Evolutionary conservation across 1,140 invertebrate genomes (phyloP), one percentile per base, ranked within the genome.

Genomic region (Bombus breviceps): DNA sequence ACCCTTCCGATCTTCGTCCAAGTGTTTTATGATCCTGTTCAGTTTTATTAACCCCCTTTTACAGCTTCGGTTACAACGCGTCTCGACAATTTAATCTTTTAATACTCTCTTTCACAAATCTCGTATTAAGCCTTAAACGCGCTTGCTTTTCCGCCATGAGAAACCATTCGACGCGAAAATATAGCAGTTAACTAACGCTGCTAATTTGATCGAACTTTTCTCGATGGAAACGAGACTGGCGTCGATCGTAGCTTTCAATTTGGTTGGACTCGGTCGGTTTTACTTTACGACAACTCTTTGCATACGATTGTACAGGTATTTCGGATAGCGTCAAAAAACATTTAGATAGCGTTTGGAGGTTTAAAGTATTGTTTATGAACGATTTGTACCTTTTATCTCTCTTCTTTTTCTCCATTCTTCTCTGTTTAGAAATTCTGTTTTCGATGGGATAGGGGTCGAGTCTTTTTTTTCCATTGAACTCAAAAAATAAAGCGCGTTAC

Each of bases 401-500:
- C 18, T 10, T 1, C 22, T 34, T 25, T 68, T 34, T 37, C 10
- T 28, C 22, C 12, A 1, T 39, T 74, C 25, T 74, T 74, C 37
- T 74, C 41, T 37, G 25, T 59, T 81, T 43, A 12, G 39, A 62
- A 32, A n/a, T 43, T 43, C 12, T 22, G 9, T 81, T 73, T 81
- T 22, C n/a, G 3, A 69, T 64, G 28, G 75, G 25, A 69, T 37
- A 22, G n/a, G 53, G 13, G n/a, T 28, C 64, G 41, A 68, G 41
- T 69, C 6, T 64, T 78, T 59, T 57, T 57, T 37, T n/a, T 1
- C 15, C 15, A 13, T 64, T 8, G 37, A 78, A 78, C 57, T 78
- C 34, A 78, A 78, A 78, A 78, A 74, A 73, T n/a, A 71, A 57
- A 73, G 53, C 39, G n/a, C 53, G 71, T 74, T 82, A 57, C 25